Evolutionary conservation across 2,888 invertebrate genomes (phyloP).

Genomic region (Chaitophorus viminalis): DNA sequence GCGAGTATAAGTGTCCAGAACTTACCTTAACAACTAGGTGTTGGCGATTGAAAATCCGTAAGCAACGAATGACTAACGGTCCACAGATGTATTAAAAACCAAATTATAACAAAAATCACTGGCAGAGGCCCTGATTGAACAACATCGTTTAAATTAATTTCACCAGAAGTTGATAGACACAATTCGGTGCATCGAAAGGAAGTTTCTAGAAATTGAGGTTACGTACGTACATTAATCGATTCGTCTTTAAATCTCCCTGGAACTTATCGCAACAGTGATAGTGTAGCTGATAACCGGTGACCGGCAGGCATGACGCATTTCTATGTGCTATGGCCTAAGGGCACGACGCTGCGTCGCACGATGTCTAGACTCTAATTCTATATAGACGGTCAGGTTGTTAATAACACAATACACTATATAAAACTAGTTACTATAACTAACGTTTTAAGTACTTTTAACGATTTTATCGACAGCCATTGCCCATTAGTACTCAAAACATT

Average conservation of each 20-base stretch:
- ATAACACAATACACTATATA: too few relatives aligned
- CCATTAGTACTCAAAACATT: too few relatives aligned
- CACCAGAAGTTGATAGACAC: constrained; percentile 19
- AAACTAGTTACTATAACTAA: too few relatives aligned
- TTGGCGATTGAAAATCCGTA: background rate
- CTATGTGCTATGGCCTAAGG: too few relatives aligned
- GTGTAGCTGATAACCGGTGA: background rate
- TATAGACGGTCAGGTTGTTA: too few relatives aligned
- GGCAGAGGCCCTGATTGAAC: background rate
- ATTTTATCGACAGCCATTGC: too few relatives aligned
- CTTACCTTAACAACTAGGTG: constrained; percentile 27
- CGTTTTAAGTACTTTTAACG: too few relatives aligned
- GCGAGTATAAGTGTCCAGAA: background rate
- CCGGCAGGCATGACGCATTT: too few relatives aligned
- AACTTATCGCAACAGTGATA: background rate
- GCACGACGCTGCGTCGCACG: too few relatives aligned
- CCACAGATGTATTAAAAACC: background rate
- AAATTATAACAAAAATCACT: background rate
- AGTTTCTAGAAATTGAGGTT: constrained; percentile 59
- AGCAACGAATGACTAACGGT: background rate
- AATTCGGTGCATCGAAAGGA: constrained; percentile 57
- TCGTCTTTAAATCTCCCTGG: constrained; percentile 52
- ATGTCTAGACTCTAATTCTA: too few relatives aligned
- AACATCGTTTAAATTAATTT: constrained; percentile 9
- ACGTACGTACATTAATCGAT: constrained; percentile 43